Percentiles rank a stretch among this genome's conserved stretches.
Conservation (phyloP, 2,888 invertebrate species). For the Pterostichus niger region DNA sequence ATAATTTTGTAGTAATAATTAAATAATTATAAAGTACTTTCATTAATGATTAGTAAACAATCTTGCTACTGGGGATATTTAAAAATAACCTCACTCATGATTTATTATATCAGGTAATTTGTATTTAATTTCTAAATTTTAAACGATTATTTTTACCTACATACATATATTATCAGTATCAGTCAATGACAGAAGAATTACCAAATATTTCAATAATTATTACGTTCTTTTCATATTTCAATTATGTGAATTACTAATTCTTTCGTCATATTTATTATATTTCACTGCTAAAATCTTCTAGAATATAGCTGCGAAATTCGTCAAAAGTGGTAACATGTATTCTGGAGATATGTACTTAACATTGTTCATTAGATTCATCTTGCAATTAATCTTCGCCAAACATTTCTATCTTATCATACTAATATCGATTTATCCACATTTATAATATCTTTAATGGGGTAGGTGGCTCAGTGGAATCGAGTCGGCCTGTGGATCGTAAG, state of each 20-base stretch:
- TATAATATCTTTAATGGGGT: no score
- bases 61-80: slow-evolving; percentile 56
- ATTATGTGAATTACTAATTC: not conserved
- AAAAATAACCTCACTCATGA: slow-evolving; percentile 43
- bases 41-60: slow-evolving; percentile 21
- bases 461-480: no score
- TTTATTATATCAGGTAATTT: slow-evolving; percentile 15
- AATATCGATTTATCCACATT: no score
- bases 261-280: no score
- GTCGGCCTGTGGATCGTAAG: no score
- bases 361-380: no score
- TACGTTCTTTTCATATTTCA: not conserved
- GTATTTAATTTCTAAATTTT: slow-evolving; percentile 23
- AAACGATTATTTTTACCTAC: slow-evolving; percentile 13
- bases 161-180: slow-evolving; percentile 14
- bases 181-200: slow-evolving; percentile 24
- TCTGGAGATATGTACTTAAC: no score
- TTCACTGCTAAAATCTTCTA: no score
- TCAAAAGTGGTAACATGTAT: no score
- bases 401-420: no score
- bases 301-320: no score
- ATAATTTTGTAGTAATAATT: slow-evolving; percentile 40
- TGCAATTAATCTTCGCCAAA: no score
- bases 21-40: slow-evolving; percentile 55
- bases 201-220: slow-evolving; percentile 9